Evolutionary conservation across 2,113 vertebrate genomes (phyloP).

Genomic region (Noturus placidus): DNA sequence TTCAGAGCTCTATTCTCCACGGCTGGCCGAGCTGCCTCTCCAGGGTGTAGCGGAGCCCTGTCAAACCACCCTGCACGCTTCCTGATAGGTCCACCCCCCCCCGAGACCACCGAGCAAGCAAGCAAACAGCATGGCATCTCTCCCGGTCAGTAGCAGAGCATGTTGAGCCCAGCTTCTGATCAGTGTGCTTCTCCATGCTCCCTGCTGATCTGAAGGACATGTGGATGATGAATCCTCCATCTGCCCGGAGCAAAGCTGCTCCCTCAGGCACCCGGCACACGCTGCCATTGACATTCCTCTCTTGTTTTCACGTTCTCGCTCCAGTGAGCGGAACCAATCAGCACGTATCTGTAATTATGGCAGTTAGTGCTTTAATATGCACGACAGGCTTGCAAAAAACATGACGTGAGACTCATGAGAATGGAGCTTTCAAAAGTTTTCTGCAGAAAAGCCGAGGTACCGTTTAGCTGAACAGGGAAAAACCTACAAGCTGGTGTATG

Average conservation of each 20-base stretch:
- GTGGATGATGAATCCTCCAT: constrained; percentile 9
- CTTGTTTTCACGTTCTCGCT: constrained; percentile 17
- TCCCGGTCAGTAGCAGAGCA: constrained; percentile 3
- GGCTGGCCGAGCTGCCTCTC: not conserved
- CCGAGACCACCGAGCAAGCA: not conserved
- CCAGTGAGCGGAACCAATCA: constrained; percentile 20
- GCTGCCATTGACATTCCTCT: constrained; percentile 10
- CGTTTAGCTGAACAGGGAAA: not conserved
- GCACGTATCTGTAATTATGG: constrained; percentile 10
- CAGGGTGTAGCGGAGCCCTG: not conserved
- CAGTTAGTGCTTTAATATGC: constrained; percentile 1
- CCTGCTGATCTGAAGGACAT: constrained; percentile 8
- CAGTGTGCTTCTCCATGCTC: not conserved
- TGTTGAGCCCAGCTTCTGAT: not conserved
- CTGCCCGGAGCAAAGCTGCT: not conserved
- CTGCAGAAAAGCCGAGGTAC: not conserved
- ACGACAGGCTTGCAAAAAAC: not conserved
- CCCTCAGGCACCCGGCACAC: not conserved
- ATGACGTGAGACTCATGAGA: constrained; percentile 15
- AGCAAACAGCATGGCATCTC: constrained; percentile 6
- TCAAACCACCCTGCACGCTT: not conserved
- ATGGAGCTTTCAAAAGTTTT: not conserved
- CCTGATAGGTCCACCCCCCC: not conserved
- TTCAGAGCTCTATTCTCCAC: not conserved
- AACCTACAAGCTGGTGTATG: not conserved